Evolutionary conservation across 2,113 vertebrate species (phyloP), one percentile per base, ranked within the genome.

Genomic region (Holacanthus passer): DNA sequence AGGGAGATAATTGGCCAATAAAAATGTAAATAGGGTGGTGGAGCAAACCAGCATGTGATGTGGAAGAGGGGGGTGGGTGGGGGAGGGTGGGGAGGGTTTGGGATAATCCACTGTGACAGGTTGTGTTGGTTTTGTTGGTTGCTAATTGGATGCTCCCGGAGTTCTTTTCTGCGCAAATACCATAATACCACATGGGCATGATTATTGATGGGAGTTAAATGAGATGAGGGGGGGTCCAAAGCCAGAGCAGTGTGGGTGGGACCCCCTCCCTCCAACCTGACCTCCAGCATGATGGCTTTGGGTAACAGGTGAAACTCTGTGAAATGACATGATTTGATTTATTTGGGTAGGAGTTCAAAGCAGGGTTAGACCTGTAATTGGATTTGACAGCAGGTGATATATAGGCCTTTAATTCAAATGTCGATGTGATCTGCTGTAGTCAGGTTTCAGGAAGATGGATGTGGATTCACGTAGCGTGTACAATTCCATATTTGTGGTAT

Each of bases 1-100:
- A 84, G 81, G 62, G 78, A 93, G 93, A 94, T 95, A 95, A 94
- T 94, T 94, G 90, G 90, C 93, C 92, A 94, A 95, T 94, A 94
- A 94, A 95, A 94, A 95, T 95, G 93, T 92, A 95, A 95, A 95
- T 94, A 83, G 82, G 87, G 5, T 86, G 89, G 83, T 81, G 76
- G 87, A 91, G 88, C 67, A 84, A 93, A 93, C 87, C 87, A 91
- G 91, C 82, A 81, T 87, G 89, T 84, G 85, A 85, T 90, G 82
- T 66, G 82, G 55, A 41, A 53, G 73, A 39, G 65, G 27, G 50
- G 37, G 29, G 64, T 2, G 7, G 55, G 79, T 20, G 59, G 16
- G 59, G 14, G 47, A 3, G 24, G 31, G 60, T n/a, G 73, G 65
- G 58, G 77, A 67, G 85, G 82, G 71, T 83, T 88, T 84, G 77